These are phyloP conservation scores for Phaenicophaeus curvirostris DNA, from an alignment of 2,797 vertebrate genomes.

Conservation along the genomic window DNA sequence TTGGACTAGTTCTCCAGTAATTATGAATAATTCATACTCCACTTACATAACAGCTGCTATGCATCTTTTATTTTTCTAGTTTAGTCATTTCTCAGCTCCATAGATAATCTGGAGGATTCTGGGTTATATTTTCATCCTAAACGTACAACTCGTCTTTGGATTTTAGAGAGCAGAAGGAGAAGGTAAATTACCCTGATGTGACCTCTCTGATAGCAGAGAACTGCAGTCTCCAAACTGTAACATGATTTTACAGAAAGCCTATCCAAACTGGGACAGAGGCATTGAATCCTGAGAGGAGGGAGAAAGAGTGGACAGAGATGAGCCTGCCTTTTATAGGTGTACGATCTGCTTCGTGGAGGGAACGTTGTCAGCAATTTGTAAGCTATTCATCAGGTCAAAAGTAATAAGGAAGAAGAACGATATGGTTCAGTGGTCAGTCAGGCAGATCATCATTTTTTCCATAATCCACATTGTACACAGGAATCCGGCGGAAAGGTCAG, in stretches of 20 bases:
- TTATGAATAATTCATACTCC: slow-evolving; percentile 28
- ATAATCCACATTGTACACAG: neutral
- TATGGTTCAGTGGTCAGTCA: slow-evolving; percentile 1
- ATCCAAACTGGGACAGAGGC: neutral
- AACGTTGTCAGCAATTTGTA: neutral
- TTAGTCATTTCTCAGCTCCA: slow-evolving; percentile 8
- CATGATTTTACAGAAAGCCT: neutral
- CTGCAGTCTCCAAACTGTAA: neutral
- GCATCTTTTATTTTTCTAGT: slow-evolving; percentile 34
- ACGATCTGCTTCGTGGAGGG: neutral
- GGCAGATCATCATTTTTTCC: slow-evolving; percentile 32
- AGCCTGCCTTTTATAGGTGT: neutral
- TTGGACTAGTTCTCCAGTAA: slow-evolving; percentile 43
- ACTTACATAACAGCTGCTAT: slow-evolving; percentile 42
- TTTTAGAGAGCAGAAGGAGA: neutral
- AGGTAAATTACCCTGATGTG: neutral
- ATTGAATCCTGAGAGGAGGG: neutral
- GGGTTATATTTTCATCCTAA: neutral
- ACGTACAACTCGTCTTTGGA: neutral
- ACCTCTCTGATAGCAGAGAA: neutral
- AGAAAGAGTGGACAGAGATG: neutral
- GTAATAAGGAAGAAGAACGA: neutral
- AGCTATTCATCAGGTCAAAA: slow-evolving; percentile 19
- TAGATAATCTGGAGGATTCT: neutral
- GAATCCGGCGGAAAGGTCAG: slow-evolving; percentile 3